Conservation (phyloP, 2,888 invertebrate species). For the Boloria selene region DNA sequence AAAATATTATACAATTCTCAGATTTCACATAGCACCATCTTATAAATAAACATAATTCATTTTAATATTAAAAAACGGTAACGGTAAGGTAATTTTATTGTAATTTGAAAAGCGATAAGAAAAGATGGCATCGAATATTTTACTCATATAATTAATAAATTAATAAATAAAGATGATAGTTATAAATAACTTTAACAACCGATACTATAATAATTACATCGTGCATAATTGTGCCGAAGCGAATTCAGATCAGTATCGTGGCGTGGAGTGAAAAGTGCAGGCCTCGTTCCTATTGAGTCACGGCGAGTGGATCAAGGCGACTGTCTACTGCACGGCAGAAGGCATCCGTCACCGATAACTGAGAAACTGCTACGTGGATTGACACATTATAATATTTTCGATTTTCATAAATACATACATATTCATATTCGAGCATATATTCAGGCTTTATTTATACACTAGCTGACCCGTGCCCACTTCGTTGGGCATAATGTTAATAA, state of each 20-base stretch:
- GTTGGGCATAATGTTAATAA: too few relatives aligned
- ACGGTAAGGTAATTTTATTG: too few relatives aligned
- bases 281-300: slow-evolving; percentile 69
- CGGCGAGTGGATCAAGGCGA: slow-evolving; percentile 68
- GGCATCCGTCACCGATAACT: slow-evolving; percentile 43
- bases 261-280: slow-evolving; percentile 66
- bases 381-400: slow-evolving; percentile 32
- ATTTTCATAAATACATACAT: too few relatives aligned
- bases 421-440: too few relatives aligned
- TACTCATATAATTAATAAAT: slow-evolving; percentile 3
- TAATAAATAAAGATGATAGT: slow-evolving; percentile 17
- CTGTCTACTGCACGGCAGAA: slow-evolving; percentile 44
- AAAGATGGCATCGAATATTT: not conserved
- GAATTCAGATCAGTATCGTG: slow-evolving; percentile 60
- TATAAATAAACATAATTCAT: too few relatives aligned
- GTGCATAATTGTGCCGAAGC: slow-evolving; percentile 49
- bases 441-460: too few relatives aligned
- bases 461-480: too few relatives aligned
- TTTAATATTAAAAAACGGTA: too few relatives aligned
- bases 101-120: too few relatives aligned
- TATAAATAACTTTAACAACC: slow-evolving; percentile 17
- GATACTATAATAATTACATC: slow-evolving; percentile 33
- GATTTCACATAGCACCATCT: too few relatives aligned
- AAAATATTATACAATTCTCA: too few relatives aligned
- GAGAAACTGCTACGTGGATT: slow-evolving; percentile 43